These are phyloP conservation scores for Scaptomyza caliginosa DNA, from an alignment of 2,888 invertebrate genomes.

Conservation along the genomic window DNA sequence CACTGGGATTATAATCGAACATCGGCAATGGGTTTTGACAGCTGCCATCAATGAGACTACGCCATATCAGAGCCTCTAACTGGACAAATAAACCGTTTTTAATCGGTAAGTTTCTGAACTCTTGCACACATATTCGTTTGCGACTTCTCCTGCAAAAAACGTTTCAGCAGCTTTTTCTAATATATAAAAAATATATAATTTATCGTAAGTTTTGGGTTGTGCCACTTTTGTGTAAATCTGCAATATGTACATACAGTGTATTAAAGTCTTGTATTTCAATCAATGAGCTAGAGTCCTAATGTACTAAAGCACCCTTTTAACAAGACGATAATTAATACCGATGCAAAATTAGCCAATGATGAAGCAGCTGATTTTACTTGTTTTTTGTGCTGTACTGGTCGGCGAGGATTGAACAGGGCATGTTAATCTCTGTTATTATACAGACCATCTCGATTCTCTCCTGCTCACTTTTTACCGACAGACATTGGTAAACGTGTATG, in stretches of 20 bases:
- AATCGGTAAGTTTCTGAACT: slow-evolving; percentile 24
- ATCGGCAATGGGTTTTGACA: background rate
- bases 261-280: too few species aligned
- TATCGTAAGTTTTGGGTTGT: too few species aligned
- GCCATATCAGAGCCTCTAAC: background rate
- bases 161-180: too few species aligned
- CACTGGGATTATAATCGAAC: background rate
- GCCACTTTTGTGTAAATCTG: too few species aligned
- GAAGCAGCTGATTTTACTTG: slow-evolving; percentile 21
- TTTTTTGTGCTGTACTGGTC: background rate
- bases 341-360: slow-evolving; percentile 74
- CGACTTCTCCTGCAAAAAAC: too few species aligned
- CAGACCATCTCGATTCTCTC: background rate
- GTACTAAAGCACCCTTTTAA: slow-evolving; percentile 37
- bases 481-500: background rate
- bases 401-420: background rate
- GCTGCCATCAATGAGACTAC: slow-evolving; percentile 8
- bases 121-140: too few species aligned
- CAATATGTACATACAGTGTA: too few species aligned
- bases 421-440: slow-evolving; percentile 47
- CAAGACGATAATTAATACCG: slow-evolving; percentile 50
- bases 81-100: background rate
- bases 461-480: background rate
- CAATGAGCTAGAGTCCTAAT: too few species aligned
- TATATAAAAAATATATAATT: too few species aligned